Evolutionary conservation across 2,113 vertebrate species (phyloP), one percentile per base, ranked within the genome.

Genomic region (Noctilio leporinus): DNA sequence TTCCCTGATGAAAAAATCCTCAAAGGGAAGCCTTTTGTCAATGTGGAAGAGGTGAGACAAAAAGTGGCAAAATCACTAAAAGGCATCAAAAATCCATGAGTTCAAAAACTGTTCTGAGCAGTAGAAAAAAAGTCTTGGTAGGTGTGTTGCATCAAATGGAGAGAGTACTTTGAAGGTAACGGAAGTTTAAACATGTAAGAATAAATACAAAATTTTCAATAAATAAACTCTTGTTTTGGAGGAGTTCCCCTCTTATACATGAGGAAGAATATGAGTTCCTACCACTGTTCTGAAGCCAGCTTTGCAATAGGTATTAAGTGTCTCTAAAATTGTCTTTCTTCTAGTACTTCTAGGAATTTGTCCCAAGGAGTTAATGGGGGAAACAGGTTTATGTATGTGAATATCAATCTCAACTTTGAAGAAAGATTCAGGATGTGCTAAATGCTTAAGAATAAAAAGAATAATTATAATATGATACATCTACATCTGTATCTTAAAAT

Each of bases 361-460:
- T 93, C 65, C 49, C 73, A 47, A 93, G 57, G 30, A 95, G 43
- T 77, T 82, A 89, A 86, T 93, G 28, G 51, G 75, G 40, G 75
- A 85, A 96, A 84, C 33, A 88, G 47, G 59, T 80, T 93, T 65
- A 45, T 94, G 17, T 90, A 14, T 95, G 49, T 91, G 53, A 90
- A 65, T 94, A 62, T 86, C 88, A 89, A 96, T 94, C 62, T 94
- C 43, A 82, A 7, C 45, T 83, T 80, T 88, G 72, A 91, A 91
- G 72, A 65, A 90, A 93, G 59, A 85, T 59, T 94, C 77, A 82
- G 86, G 55, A 72, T 87, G 83, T 84, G 70, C 17, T 84, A 89
- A 92, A 49, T 91, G 16, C 75, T 84, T 91, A 75, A 69, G 57
- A 93, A 84, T 88, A 22, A 67, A 67, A 80, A 82, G 92, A 84